Evolutionary conservation across 2,888 invertebrate species (phyloP).

Genomic region (Phengaris alcon): DNA sequence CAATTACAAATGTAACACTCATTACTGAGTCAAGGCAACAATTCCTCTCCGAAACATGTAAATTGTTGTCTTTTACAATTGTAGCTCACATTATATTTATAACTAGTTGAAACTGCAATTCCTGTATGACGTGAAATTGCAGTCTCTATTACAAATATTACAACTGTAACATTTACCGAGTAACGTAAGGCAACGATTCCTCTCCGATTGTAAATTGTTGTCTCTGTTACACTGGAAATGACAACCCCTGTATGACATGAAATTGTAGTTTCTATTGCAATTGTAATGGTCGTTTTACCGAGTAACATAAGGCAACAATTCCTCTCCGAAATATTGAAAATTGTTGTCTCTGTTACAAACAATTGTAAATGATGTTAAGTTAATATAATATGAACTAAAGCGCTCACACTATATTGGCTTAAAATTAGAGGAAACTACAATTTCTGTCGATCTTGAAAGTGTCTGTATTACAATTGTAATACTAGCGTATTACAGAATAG

Average conservation of each 20-base stretch:
- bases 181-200: neutral
- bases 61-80: slow-evolving; percentile 2
- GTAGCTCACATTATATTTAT: neutral
- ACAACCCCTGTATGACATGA: neutral
- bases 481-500: neutral
- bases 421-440: slow-evolving; percentile 1
- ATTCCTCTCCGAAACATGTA: slow-evolving; percentile 12
- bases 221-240: neutral
- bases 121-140: slow-evolving; percentile 12
- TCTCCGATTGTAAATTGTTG: neutral
- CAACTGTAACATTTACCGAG: neutral
- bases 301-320: slow-evolving; percentile 14
- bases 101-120: neutral
- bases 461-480: slow-evolving; percentile 11
- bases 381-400: neutral
- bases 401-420: neutral
- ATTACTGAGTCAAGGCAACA: neutral
- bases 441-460: neutral
- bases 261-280: neutral
- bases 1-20: neutral
- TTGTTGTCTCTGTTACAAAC: slow-evolving; percentile 2
- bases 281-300: neutral
- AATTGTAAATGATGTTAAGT: neutral
- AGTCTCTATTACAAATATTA: neutral
- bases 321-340: neutral